phyloP scores from a whole-genome alignment of 2,797 vertebrate species.

The Knipowitschia caucasica region DNA sequence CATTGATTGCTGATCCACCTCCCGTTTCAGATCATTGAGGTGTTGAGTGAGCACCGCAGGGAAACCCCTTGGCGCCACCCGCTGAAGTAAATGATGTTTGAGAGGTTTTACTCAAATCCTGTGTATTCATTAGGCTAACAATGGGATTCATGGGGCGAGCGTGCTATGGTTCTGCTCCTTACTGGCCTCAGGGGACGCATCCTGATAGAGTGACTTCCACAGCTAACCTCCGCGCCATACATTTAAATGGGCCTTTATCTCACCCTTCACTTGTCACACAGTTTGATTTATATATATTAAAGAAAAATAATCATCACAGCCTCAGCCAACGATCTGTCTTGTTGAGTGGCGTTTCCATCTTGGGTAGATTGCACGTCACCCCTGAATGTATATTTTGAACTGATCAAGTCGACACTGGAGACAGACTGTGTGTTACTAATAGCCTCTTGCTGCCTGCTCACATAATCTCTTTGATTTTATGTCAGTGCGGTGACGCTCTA shows the following conservation, averaged over 20 bases:
- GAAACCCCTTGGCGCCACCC: constrained; percentile 56
- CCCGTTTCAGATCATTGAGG: constrained; percentile 60
- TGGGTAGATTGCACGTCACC: constrained; percentile 32
- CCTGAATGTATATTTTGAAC: constrained; percentile 19
- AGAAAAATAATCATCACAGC: constrained; percentile 19
- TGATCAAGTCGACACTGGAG: constrained; percentile 25
- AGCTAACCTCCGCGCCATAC: constrained; percentile 62
- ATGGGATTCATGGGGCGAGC: constrained; percentile 58
- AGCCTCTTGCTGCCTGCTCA: constrained; percentile 12
- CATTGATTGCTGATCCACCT: constrained; percentile 72
- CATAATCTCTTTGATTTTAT: constrained; percentile 31
- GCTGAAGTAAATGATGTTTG: constrained; percentile 75
- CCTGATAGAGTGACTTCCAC: constrained; percentile 64
- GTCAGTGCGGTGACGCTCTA: constrained; percentile 15
- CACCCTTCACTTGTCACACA: constrained; percentile 32
- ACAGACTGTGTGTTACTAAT: constrained; percentile 26
- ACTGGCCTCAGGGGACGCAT: constrained; percentile 63
- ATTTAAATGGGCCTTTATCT: constrained; percentile 78
- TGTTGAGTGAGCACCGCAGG: constrained; percentile 68
- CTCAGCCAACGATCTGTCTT: constrained; percentile 32
- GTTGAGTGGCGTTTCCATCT: constrained; percentile 24
- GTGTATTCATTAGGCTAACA: constrained; percentile 82
- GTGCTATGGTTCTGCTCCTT: constrained; percentile 62
- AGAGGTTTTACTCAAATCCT: constrained; percentile 83
- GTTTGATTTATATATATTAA: constrained; percentile 43